Evolutionary conservation across 2,888 invertebrate genomes (phyloP), one percentile per base, ranked within the genome.

Genomic region (Micoletzkya japonica): DNA sequence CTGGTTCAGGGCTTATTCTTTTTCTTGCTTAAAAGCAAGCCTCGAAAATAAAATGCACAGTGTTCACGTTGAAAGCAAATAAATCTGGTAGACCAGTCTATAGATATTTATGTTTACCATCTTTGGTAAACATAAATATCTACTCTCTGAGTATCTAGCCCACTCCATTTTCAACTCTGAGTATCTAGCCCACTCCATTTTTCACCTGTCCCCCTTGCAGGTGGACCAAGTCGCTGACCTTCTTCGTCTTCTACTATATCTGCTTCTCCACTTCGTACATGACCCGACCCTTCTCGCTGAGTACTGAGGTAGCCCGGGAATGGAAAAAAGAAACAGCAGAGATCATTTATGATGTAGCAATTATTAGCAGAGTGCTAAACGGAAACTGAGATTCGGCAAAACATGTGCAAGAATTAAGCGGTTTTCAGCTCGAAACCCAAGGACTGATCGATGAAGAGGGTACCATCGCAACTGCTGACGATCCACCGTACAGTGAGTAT

Each of bases 61-160:
- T 56, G 6, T 56, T 56, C 30, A 7, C 26, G 94, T 94, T 2
- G 93, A 93, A 87, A 50, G 39, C 30, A 0, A 61, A n/a, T 6
- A 17, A 28, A 1, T n/a, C 20, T 1, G 3, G n/a, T 44, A 14
- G 4, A 24, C 24, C 24, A 2, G 7, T 7, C 1, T 49, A 2
- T n/a, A n/a, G n/a, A n/a, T n/a, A n/a, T n/a, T n/a, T n/a, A n/a
- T n/a, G n/a, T n/a, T n/a, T n/a, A n/a, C n/a, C n/a, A n/a, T n/a
- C n/a, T n/a, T n/a, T n/a, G n/a, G n/a, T n/a, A n/a, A n/a, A n/a
- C n/a, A n/a, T n/a, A n/a, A n/a, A n/a, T n/a, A n/a, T n/a, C n/a
- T n/a, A n/a, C n/a, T n/a, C n/a, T n/a, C n/a, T n/a, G n/a, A n/a
- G n/a, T n/a, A n/a, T n/a, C n/a, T n/a, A n/a, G n/a, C n/a, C n/a